Evolutionary conservation across 1,140 invertebrate species (phyloP), one percentile per base, ranked within the genome.

Genomic region (Chionoecetes opilio): DNA sequence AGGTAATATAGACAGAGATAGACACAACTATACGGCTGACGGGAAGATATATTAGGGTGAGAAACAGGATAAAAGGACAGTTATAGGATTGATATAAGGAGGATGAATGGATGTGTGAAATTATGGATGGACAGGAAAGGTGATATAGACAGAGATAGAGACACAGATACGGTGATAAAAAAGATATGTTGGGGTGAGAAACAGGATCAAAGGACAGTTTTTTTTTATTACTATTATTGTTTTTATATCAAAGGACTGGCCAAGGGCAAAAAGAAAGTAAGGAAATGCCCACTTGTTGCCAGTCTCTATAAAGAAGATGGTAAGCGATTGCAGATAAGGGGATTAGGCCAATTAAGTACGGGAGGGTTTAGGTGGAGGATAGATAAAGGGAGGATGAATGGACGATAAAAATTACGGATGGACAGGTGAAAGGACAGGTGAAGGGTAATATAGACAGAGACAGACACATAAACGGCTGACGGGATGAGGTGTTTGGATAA

Each of bases 21-120:
- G 98, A 98, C 1, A 99, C 98, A 0, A 98, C 21, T 32, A 98
- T 0, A 99, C 98, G 86, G 98, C 98, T 99, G 97, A 34, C 32
- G 37, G 82, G 6, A 82, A 26, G 35, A 11, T 6, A 26, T 93
- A 2, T 34, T 11, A 9, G 0, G 14, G 29, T 35, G 8, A 87
- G 31, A 26, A 41, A 41, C 38, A 41, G 38, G 63, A 75, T n/a
- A 21, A 26, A 75, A 26, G 63, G 63, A 75, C 8, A 21, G 53
- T 26, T 14, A 3, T 3, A 21, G 53, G 53, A 63, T 9, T 14
- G 6, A 63, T n/a, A 21, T 6, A 2, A n/a, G n/a, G 8, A n/a
- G 6, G 63, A 75, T 75, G 21, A 75, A n/a, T 3, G n/a, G 53
- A 63, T 8, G n/a, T 3, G 21, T 17, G 63, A 75, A 75, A 5